Evolutionary conservation across 2,113 vertebrate species (phyloP).

Genomic region (Rallus limicola): DNA sequence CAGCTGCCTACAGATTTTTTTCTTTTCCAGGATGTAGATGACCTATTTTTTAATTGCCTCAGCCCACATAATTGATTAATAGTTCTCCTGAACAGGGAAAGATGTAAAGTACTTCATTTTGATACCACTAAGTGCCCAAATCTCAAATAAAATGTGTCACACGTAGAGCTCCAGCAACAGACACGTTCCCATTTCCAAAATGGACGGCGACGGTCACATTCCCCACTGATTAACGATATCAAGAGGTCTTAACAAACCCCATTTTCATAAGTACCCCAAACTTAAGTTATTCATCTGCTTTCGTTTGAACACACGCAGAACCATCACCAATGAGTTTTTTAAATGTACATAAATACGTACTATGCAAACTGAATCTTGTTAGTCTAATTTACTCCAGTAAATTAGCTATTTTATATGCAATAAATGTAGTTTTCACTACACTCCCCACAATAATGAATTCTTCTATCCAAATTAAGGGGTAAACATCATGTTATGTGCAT

Average conservation of each 20-base stretch:
- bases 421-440: conserved; percentile 59
- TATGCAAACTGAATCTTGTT: conserved; percentile 69
- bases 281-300: conserved; percentile 56
- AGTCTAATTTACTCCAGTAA: conserved; percentile 75
- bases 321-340: conserved; percentile 44
- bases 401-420: conserved; percentile 72
- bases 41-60: conserved; percentile 33
- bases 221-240: not conserved
- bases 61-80: not conserved
- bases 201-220: not conserved
- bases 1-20: not conserved
- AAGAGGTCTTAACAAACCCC: not conserved
- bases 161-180: not conserved
- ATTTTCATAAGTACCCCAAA: not conserved
- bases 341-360: conserved; percentile 57
- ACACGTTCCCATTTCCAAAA: not conserved
- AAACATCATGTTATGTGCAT: conserved; percentile 64
- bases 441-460: conserved; percentile 60
- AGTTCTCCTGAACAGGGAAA: not conserved
- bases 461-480: conserved; percentile 61
- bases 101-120: not conserved
- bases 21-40: not conserved
- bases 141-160: not conserved
- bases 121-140: not conserved
- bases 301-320: conserved; percentile 5